phyloP scores from a whole-genome alignment of 2,797 vertebrate species.

The Sphaeramia orbicularis region DNA sequence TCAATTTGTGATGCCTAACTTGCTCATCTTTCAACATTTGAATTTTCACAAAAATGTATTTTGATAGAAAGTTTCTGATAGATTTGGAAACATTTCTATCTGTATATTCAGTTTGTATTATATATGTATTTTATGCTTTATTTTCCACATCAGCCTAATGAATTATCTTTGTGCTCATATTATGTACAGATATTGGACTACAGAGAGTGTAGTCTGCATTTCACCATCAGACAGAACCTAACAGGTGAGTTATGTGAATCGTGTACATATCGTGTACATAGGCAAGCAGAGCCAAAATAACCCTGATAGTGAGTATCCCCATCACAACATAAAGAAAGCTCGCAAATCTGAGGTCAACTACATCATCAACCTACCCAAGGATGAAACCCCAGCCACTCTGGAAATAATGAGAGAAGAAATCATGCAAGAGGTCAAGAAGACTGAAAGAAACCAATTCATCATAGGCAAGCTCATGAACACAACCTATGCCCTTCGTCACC shows the following conservation, averaged over 20 bases:
- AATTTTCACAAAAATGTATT: neutral
- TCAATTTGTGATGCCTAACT: constrained; percentile 4
- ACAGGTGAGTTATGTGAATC: constrained; percentile 14
- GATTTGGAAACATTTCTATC: neutral
- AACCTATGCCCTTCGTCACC: no score
- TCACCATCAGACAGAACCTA: constrained; percentile 3
- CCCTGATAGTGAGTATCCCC: constrained; percentile 28
- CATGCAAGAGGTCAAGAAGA: no score
- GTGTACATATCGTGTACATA: constrained; percentile 13
- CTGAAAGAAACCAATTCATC: constrained; percentile 1
- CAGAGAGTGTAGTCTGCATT: constrained; percentile 10
- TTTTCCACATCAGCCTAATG: no score
- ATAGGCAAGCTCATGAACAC: constrained; percentile 26
- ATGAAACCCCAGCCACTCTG: no score
- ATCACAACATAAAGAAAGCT: constrained; percentile 33
- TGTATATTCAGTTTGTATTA: neutral
- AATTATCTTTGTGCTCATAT: constrained; percentile 3
- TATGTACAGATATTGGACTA: constrained; percentile 6
- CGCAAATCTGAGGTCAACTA: constrained; percentile 31
- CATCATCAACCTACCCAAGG: no score
- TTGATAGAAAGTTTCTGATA: neutral
- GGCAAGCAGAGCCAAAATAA: constrained; percentile 37
- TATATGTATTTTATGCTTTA: neutral
- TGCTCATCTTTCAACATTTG: neutral
- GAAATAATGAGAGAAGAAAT: no score